Evolutionary conservation across 2,888 invertebrate genomes (phyloP).

Genomic region (Iphiclides podalirius): DNA sequence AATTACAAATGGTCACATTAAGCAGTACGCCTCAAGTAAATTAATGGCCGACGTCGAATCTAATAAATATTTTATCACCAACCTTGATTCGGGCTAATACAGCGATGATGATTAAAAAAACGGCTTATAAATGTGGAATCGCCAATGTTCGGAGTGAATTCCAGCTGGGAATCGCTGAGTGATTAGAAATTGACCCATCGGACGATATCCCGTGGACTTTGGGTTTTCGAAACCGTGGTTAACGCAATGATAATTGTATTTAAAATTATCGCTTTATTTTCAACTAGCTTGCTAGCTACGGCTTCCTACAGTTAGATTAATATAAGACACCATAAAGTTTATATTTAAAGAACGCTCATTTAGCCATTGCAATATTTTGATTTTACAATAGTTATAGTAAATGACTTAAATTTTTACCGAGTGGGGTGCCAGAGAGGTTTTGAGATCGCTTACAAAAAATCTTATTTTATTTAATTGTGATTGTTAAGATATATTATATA

Average conservation of each 20-base stretch:
- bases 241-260: not conserved
- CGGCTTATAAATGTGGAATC: conserved; percentile 17
- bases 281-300: not conserved
- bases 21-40: conserved; percentile 8
- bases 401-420: too few relatives aligned
- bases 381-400: too few relatives aligned
- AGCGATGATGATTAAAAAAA: conserved; percentile 6
- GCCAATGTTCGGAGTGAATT: conserved; percentile 16
- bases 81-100: conserved; percentile 8
- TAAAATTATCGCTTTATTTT: not conserved
- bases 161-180: conserved; percentile 4
- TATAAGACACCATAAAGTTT: too few relatives aligned
- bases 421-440: too few relatives aligned
- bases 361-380: too few relatives aligned
- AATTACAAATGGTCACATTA: conserved; percentile 9
- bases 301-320: too few relatives aligned
- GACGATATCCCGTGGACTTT: conserved; percentile 2
- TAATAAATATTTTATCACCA: conserved; percentile 16
- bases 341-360: too few relatives aligned
- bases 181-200: conserved; percentile 10
- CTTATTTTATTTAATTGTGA: too few relatives aligned
- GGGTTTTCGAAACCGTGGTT: not conserved
- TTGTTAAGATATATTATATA: too few relatives aligned
- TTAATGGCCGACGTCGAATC: conserved; percentile 4
- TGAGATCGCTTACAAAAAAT: too few relatives aligned